Evolutionary conservation across 30 jellyfish, hydroid and myxozoan species (phyloP).

Genomic region (Hydractinia echinata): DNA sequence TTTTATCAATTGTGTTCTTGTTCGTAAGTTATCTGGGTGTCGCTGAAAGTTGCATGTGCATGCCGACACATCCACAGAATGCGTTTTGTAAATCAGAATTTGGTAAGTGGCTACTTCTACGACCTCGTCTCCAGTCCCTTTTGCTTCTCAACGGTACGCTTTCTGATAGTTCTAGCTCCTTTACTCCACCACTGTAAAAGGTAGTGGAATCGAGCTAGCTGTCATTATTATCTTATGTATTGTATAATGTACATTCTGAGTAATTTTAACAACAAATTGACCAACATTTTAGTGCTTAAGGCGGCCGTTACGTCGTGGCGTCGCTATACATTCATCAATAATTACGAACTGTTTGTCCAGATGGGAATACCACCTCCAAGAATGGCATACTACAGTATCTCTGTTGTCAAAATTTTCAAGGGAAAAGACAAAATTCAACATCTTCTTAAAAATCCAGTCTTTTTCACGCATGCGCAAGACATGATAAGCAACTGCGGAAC

Average conservation of each 20-base stretch:
- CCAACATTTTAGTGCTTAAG: not conserved
- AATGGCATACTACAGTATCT: not conserved
- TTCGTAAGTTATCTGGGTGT: not conserved
- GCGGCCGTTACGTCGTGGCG: constrained; percentile 11
- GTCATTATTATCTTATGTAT: too few species aligned
- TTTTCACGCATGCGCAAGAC: constrained; percentile 5
- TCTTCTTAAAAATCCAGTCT: not conserved
- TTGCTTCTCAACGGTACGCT: too few species aligned
- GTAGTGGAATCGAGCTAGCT: too few species aligned
- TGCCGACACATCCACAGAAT: constrained; percentile 16
- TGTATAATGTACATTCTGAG: too few species aligned
- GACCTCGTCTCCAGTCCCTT: too few species aligned
- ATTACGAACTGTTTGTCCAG: not conserved
- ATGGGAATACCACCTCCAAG: constrained; percentile 14
- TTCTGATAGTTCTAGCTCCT: too few species aligned
- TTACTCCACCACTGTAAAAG: too few species aligned
- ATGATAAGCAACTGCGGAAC: constrained; percentile 23
- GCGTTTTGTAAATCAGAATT: constrained; percentile 9
- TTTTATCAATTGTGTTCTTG: too few species aligned
- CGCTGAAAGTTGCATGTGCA: not conserved
- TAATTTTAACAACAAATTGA: too few species aligned
- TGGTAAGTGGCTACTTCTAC: not conserved
- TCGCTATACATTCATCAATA: not conserved
- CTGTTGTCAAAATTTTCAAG: not conserved
- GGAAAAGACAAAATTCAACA: constrained; percentile 3